Base-by-base conservation (phyloP, 1,140 invertebrate species). In the Calliopsis andreniformis region DNA sequence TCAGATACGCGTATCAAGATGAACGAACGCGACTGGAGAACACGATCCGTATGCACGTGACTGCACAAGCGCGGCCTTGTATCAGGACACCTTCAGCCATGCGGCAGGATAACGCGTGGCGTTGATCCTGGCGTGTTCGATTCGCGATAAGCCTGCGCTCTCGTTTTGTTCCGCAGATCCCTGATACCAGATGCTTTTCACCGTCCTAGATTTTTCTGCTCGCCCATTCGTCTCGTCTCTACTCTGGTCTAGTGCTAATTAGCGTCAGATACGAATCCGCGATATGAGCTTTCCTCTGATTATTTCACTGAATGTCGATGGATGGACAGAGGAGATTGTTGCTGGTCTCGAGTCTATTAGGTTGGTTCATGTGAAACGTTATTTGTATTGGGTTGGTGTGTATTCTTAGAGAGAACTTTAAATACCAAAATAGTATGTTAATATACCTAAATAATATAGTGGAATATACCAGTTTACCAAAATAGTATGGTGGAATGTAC, bases 181-280 rank as follows among this genome's bases (percentile, higher is more conserved):
- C 28, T 43, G 68, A 78, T 61, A 79, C 70, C 45, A 72, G 47
- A 56, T 67, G 72, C 78, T 86, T 86, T 85, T 85, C 85, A 85
- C 83, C 76, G 83, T 81, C 78, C 80, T 86, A 82, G 80, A 84
- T 86, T 87, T 84, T 84, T 84, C 68, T 86, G 56, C 39, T 10
- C 42, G 43, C 51, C 59, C 55, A 45, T 70, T 67, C 47, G 59
- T 76, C 64, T 45, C 58, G 53, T 45, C 59, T 55, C 55, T 28
- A 45, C 23, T 25, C 20, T 12, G 39, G 62, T 20, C 45, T 66
- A 43, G 32, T 51, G 32, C 7, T 51, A 68, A 76, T 75, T 59
- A 73, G 2, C 18, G 39, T 12, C 25, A 35, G 45, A 53, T 28
- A 42, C 14, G 39, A 28, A 51, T 63, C 47, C 55, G 32, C 14